Evolutionary conservation across 2,113 vertebrate genomes (phyloP), one percentile per base, ranked within the genome.

Genomic region (Acinonyx jubatus): DNA sequence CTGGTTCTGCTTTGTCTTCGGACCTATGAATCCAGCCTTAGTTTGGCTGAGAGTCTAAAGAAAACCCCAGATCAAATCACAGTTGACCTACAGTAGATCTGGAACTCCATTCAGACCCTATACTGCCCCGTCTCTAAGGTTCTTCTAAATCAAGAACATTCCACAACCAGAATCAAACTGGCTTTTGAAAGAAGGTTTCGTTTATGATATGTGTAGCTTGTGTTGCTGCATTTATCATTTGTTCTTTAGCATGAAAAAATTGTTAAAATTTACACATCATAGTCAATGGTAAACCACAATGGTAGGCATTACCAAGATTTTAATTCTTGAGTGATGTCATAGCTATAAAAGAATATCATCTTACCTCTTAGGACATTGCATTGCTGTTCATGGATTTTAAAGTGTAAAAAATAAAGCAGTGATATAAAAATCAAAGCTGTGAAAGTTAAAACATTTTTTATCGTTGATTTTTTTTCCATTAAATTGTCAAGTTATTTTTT

Each of bases 1-100:
- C 84, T 96, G 88, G 68, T 89, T 92, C 80, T 87, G 38, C 94
- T 95, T 97, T 97, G 78, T 95, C 76, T 97, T 97, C 66, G 81
- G 92, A 69, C 82, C 71, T 93, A 8, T 45, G 93, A 89, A 93
- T 93, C 81, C 66, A 91, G 48, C 57, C 82, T 82, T 45, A 89
- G 21, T 89, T 94, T 94, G 87, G 90, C 96, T 38, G 80, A 36
- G 45, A 83, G 73, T 91, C 66, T 92, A 69, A 94, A 94, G 96
- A 96, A 97, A 97, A 85, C 63, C 76, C 78, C 79, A 92, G 95
- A 94, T 96, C 71, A 87, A 48, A 93, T 97, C 88, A 65, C 90
- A 93, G 84, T 88, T 92, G 91, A 97, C 85, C 31, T 78, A 23
- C 81, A 63, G n/a, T 89, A 91, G 78, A n/a, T 91, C 78, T 84